phyloP scores from a whole-genome alignment of 2,113 vertebrate genomes.

The Trachemys scripta region DNA sequence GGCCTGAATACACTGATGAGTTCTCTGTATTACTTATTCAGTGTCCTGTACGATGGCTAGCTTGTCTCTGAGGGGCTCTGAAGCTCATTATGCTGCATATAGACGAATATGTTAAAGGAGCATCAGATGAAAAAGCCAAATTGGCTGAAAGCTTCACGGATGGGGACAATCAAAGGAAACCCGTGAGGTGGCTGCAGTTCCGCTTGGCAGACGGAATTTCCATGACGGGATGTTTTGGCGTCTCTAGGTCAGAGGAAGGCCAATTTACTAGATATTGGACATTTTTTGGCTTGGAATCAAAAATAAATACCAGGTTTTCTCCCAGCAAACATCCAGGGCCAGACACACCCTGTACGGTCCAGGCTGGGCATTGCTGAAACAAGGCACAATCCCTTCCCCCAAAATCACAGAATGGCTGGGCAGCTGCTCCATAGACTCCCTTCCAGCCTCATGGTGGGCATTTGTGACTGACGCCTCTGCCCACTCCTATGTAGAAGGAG shows the following conservation, averaged over 20 bases:
- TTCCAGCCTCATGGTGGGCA: background rate
- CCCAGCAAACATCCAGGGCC: background rate
- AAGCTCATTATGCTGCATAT: background rate
- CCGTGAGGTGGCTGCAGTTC: background rate
- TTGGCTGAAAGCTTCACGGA: background rate
- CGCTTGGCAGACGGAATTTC: conserved; percentile 51
- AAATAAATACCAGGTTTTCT: conserved; percentile 39
- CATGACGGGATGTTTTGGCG: conserved; percentile 45
- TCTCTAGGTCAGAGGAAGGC: conserved; percentile 4
- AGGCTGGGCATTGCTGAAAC: background rate
- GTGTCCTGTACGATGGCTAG: background rate
- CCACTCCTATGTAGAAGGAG: background rate
- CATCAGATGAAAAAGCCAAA: background rate
- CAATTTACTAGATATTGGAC: conserved; percentile 23
- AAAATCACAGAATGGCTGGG: background rate
- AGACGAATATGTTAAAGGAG: background rate
- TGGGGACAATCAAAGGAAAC: conserved; percentile 69
- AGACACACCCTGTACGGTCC: background rate
- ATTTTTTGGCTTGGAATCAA: conserved; percentile 33
- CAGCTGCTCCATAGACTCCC: background rate
- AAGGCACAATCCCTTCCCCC: background rate
- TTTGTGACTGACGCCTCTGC: background rate
- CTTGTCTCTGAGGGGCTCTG: background rate
- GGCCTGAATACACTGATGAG: background rate
- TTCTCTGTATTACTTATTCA: accelerated